A percentile compares a stretch with the other conserved stretches of the same genome.
These are phyloP conservation scores for Malurus elegans DNA, from an alignment of 2,113 vertebrate genomes.

Conservation along the genomic window DNA sequence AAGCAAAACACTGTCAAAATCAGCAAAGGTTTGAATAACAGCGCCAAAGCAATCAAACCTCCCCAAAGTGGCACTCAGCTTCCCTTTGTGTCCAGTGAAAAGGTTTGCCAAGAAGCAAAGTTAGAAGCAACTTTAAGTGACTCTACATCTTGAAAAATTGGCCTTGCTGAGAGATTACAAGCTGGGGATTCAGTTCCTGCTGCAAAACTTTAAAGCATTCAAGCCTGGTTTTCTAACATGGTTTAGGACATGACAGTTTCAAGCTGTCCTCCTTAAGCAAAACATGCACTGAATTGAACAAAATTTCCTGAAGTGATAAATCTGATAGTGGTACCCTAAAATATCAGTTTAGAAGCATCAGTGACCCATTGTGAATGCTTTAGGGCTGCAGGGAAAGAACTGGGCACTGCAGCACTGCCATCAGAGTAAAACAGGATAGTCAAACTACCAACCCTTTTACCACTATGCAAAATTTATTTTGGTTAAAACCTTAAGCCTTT, in stretches of 20 bases:
- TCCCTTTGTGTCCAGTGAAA: background rate
- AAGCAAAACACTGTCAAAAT: background rate
- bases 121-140: background rate
- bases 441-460: background rate
- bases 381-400: background rate
- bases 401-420: background rate
- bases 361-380: background rate
- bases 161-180: background rate
- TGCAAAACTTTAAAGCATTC: background rate
- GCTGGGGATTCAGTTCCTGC: background rate
- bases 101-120: background rate
- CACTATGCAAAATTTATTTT: background rate
- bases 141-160: background rate
- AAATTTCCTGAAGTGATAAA: background rate
- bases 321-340: background rate
- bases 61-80: accelerated
- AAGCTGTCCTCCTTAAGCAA: background rate
- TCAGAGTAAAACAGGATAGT: background rate
- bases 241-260: background rate
- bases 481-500: conserved; percentile 16
- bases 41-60: background rate
- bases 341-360: background rate
- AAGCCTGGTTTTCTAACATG: background rate
- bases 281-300: background rate
- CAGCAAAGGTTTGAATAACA: background rate